These are phyloP conservation scores for Enteromius trimaculatus DNA, from an alignment of 2,797 vertebrate genomes.

Conservation along the genomic window DNA sequence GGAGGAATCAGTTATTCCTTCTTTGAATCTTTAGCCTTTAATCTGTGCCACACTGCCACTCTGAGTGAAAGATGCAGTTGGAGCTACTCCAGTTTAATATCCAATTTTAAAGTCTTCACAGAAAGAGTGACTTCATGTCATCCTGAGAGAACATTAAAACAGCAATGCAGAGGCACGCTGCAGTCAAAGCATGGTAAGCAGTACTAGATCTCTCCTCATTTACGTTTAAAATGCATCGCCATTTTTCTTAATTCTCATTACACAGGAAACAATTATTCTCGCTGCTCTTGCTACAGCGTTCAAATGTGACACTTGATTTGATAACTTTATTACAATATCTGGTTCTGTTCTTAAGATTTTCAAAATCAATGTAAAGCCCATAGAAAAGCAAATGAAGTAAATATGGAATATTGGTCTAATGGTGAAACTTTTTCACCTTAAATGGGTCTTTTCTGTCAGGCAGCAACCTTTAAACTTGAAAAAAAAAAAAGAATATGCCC, in stretches of 20 bases:
- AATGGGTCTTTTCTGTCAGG: background rate
- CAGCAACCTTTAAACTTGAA: background rate
- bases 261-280: background rate
- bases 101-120: constrained; percentile 17
- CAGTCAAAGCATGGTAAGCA: constrained; percentile 7
- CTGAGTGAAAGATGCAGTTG: constrained; percentile 52
- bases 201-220: background rate
- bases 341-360: background rate
- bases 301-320: background rate
- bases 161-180: background rate
- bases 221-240: background rate
- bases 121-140: background rate
- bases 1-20: background rate
- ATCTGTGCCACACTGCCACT: constrained; percentile 4
- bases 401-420: background rate
- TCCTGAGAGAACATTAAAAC: constrained; percentile 34
- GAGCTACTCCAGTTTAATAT: constrained; percentile 84
- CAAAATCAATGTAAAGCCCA: background rate
- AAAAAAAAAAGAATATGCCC: background rate
- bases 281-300: background rate
- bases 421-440: background rate
- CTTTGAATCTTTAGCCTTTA: constrained; percentile 23
- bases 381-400: background rate
- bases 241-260: background rate
- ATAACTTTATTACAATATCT: background rate